phyloP scores from a whole-genome alignment of 2,113 vertebrate species.

The Plecotus auritus region DNA sequence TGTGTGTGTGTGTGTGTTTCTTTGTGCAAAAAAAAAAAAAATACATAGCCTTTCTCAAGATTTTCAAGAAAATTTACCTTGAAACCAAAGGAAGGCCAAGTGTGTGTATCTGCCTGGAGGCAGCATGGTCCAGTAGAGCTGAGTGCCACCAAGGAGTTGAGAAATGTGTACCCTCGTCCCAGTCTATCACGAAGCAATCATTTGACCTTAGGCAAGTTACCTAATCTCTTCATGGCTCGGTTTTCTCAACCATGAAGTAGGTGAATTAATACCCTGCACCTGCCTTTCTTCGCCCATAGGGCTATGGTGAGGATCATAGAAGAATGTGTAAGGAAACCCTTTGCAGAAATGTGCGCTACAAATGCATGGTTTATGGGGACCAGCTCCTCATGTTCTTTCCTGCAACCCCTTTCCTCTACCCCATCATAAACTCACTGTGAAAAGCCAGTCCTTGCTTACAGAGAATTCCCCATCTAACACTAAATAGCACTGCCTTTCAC shows the following conservation, averaged over 20 bases:
- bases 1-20: background rate
- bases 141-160: background rate
- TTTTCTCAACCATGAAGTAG: slow-evolving; percentile 50
- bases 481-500: background rate
- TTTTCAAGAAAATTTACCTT: background rate
- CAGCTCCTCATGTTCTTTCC: background rate
- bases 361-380: background rate
- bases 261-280: slow-evolving; percentile 27
- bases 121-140: background rate
- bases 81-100: background rate
- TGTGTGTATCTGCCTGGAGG: background rate
- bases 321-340: slow-evolving; percentile 12
- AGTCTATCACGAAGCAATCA: background rate
- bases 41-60: background rate
- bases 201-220: slow-evolving; percentile 29
- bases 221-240: slow-evolving; percentile 37
- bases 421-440: background rate
- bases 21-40: background rate
- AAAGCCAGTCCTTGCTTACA: background rate
- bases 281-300: background rate
- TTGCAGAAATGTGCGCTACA: background rate
- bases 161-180: background rate
- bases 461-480: background rate
- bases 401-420: fast-evolving
- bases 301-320: background rate